These are phyloP conservation scores for Phyllostomus hastatus DNA, from an alignment of 2,113 vertebrate genomes.

Conservation along the genomic window DNA sequence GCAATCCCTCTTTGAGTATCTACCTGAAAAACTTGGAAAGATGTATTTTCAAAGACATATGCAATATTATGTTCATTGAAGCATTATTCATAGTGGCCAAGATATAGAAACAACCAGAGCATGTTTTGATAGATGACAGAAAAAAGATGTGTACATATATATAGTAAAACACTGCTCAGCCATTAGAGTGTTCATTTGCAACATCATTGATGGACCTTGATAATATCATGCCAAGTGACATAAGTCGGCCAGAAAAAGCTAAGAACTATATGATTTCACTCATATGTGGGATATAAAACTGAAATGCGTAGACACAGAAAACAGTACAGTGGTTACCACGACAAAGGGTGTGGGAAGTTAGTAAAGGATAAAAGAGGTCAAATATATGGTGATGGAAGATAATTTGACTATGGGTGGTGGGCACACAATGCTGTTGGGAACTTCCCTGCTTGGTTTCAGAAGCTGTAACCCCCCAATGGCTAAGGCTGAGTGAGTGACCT, in stretches of 20 bases:
- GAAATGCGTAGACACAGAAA: neutral
- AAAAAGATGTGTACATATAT: neutral
- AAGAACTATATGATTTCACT: too few species aligned
- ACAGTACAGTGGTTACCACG: neutral
- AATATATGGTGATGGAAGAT: too few species aligned
- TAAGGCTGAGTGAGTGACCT: too few species aligned
- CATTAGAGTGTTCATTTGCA: neutral
- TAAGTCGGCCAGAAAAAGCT: neutral
- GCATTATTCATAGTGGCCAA: too few species aligned
- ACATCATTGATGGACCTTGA: neutral
- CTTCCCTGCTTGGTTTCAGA: too few species aligned
- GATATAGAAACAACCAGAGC: neutral
- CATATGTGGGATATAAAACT: neutral
- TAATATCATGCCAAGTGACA: neutral
- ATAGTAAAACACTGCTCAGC: neutral
- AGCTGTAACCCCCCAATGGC: too few species aligned
- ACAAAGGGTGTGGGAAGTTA: neutral
- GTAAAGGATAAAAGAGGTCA: too few species aligned
- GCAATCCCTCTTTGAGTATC: neutral
- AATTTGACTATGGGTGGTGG: too few species aligned
- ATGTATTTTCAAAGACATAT: neutral
- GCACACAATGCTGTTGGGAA: too few species aligned
- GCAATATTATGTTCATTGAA: too few species aligned
- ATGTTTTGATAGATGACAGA: neutral
- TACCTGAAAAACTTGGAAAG: neutral